These are phyloP conservation scores for Cyprinus carpio DNA, from an alignment of 2,113 vertebrate genomes.

Conservation along the genomic window DNA sequence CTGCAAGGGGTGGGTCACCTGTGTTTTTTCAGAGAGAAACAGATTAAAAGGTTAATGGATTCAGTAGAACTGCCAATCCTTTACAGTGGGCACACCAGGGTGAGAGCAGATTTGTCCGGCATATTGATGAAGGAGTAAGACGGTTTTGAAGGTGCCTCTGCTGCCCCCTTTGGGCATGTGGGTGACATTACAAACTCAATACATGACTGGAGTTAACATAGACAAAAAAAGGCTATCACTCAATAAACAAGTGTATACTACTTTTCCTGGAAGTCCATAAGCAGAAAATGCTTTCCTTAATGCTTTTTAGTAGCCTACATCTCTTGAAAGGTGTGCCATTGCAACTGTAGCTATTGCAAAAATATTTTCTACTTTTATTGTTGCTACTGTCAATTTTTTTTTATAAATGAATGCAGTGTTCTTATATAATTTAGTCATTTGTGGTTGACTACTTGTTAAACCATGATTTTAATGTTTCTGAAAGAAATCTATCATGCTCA, in stretches of 20 bases:
- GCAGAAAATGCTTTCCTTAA: too few species aligned
- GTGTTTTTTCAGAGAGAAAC: conserved; percentile 60
- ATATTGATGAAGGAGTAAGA: conserved; percentile 57
- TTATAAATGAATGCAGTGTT: too few species aligned
- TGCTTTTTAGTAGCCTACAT: too few species aligned
- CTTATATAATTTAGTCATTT: too few species aligned
- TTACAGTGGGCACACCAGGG: conserved; percentile 63
- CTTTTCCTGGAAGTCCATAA: neutral
- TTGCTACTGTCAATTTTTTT: too few species aligned
- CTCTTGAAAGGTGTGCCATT: too few species aligned
- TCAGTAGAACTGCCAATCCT: conserved; percentile 62
- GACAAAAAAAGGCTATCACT: neutral
- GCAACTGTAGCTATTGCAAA: too few species aligned
- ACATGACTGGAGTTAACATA: neutral
- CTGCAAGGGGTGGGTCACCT: conserved; percentile 40
- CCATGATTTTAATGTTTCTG: too few species aligned
- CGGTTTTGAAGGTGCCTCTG: conserved; percentile 45
- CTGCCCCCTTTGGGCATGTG: conserved; percentile 71
- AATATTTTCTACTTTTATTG: too few species aligned
- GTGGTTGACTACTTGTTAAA: too few species aligned
- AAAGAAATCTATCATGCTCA: too few species aligned
- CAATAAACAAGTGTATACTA: neutral
- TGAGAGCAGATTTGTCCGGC: conserved; percentile 44
- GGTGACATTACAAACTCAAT: conserved; percentile 49
- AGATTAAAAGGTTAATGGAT: conserved; percentile 71